Evolutionary conservation across 2,797 vertebrate genomes (phyloP), one percentile per base, ranked within the genome.

Genomic region (Oreochromis mossambicus): DNA sequence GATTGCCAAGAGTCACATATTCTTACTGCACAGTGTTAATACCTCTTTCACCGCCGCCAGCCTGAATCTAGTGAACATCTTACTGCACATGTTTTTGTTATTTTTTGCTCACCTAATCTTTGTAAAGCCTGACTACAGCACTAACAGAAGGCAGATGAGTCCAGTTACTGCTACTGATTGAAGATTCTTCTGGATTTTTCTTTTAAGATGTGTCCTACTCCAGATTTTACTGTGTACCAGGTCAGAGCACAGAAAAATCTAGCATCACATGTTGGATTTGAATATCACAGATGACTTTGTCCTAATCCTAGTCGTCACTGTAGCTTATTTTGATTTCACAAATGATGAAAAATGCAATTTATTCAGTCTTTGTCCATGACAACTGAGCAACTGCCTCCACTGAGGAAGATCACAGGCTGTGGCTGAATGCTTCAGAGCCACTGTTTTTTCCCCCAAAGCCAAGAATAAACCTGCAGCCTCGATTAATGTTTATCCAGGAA

Each of bases 331-430:
- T 48, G 68, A 73, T 19, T 73, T 19, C 24, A 73, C 6, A 48
- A 19, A 48, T 43, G 41, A 26, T 73, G 15, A 73, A 17, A 48
- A 7, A 73, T 29, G 43, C 24, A 1, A 26, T 73, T 73, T 12
- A 29, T 73, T 73, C 15, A 48, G 15, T 32, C 15, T 19, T 8
- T 48, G 41, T 32, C 46, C 3, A 29, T 50, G 70, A 75, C 70
- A 75, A 75, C 26, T 75, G 70, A 75, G 26, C 46, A 75, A 50
- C 26, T 75, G 46, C 70, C 15, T 75, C 70, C 43, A 50, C 46
- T n/a, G 26, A 19, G 15, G 15, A 48, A 73, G 43, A 73, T 48
- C 6, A 12, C 15, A 11, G 15, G 17, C 43, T 73, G 24, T 17
- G 21, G 70, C 21, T n/a, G 43, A 29, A 19, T 0, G 3, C 32